Percentiles rank a stretch among this genome's conserved stretches.
Conservation (phyloP, 2,888 invertebrate genomes). For the Drosophila atripex region DNA sequence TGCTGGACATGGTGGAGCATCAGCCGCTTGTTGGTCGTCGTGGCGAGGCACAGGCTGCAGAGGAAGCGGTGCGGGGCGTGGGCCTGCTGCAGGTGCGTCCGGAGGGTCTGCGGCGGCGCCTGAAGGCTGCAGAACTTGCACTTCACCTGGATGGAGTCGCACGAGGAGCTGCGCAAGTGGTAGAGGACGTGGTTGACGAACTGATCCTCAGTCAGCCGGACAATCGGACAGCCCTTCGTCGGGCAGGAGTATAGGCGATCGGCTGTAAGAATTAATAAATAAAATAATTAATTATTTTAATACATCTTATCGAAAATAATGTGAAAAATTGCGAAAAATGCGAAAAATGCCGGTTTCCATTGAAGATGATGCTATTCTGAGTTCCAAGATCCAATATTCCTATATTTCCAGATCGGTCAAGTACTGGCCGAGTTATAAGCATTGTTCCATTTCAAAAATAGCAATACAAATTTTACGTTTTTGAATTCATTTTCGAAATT, state of each 20-base stretch:
- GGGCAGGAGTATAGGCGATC: slow-evolving; percentile 71
- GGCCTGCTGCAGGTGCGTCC: slow-evolving; percentile 86
- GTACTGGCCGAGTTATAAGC: no score
- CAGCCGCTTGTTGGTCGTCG: slow-evolving; percentile 69
- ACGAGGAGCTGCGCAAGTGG: slow-evolving; percentile 57
- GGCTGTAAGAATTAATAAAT: slow-evolving; percentile 41
- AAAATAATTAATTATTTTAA: neutral
- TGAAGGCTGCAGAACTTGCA: slow-evolving; percentile 70
- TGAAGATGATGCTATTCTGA: no score
- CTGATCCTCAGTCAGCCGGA: slow-evolving; percentile 51
- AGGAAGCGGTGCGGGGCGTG: slow-evolving; percentile 86
- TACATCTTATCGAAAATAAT: no score
- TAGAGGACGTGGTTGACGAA: slow-evolving; percentile 70
- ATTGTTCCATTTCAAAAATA: no score
- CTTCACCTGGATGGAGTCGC: slow-evolving; percentile 19
- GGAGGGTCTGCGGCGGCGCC: slow-evolving; percentile 76
- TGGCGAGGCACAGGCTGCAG: slow-evolving; percentile 86
- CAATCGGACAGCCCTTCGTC: slow-evolving; percentile 56
- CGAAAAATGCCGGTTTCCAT: no score
- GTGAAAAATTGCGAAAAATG: no score
- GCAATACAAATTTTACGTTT: no score
- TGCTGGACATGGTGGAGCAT: slow-evolving; percentile 85
- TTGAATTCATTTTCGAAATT: no score
- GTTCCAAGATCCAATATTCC: neutral
- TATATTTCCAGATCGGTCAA: no score